Evolutionary conservation across 2,888 invertebrate species (phyloP).

Genomic region (Tenthredo mesomela): DNA sequence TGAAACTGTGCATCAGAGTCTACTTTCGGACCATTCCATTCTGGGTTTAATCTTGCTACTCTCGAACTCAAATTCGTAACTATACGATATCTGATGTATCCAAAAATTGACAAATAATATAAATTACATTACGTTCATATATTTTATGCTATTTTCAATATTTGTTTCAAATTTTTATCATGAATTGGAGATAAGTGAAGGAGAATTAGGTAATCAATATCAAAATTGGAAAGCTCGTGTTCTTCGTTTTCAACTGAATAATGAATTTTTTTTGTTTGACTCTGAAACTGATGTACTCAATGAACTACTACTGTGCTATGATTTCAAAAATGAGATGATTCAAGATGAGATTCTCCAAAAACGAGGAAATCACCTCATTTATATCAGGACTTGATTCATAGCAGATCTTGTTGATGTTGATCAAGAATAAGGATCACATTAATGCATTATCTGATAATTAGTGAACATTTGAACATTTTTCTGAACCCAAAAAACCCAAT

Average conservation of each 20-base stretch:
- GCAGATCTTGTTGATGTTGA: background rate
- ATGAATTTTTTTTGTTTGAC: background rate
- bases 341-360: background rate
- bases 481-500: constrained; percentile 57
- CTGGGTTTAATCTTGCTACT: constrained; percentile 89
- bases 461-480: constrained; percentile 59
- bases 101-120: constrained; percentile 4
- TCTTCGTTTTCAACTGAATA: background rate
- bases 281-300: background rate
- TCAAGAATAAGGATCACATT: background rate
- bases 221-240: background rate
- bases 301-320: background rate
- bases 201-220: background rate
- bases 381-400: background rate
- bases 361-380: background rate
- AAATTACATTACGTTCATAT: background rate
- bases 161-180: background rate
- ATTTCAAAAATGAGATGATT: background rate
- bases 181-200: background rate
- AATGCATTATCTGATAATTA: background rate
- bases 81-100: constrained; percentile 83
- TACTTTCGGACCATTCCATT: constrained; percentile 86
- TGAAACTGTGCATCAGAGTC: constrained; percentile 84
- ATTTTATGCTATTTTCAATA: background rate
- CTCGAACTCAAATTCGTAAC: constrained; percentile 88